Conservation (phyloP, 2,888 invertebrate genomes). For the Dasypogon diadema region DNA sequence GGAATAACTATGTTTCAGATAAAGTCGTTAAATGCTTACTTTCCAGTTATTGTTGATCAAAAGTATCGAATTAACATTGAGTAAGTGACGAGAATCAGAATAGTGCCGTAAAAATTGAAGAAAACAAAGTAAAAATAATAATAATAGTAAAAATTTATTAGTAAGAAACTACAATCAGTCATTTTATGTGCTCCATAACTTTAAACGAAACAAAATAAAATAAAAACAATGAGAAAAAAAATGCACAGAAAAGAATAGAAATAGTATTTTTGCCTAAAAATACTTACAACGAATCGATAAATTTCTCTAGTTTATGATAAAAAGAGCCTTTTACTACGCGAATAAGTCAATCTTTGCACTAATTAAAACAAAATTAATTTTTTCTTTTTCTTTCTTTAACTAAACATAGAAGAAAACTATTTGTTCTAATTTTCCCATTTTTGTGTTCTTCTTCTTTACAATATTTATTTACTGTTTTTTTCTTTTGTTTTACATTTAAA, state of each 20-base stretch:
- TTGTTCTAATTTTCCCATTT: neutral
- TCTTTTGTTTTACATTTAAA: slow-evolving; percentile 11
- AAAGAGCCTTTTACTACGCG: neutral
- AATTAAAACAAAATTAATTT: neutral
- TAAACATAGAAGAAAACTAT: neutral
- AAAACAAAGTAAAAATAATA: neutral
- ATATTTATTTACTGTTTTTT: neutral
- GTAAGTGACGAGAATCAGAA: no score
- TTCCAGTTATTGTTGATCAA: no score
- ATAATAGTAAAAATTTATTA: slow-evolving; percentile 50
- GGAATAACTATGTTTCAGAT: no score
- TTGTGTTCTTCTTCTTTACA: neutral
- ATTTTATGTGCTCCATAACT: slow-evolving; percentile 44
- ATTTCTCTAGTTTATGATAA: slow-evolving; percentile 29
- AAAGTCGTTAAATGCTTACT: no score
- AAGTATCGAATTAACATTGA: no score
- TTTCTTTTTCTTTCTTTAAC: neutral
- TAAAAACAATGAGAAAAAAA: slow-evolving; percentile 41
- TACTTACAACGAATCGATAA: slow-evolving; percentile 33
- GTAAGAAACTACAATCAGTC: slow-evolving; percentile 52
- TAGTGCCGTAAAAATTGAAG: no score
- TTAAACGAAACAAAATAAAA: slow-evolving; percentile 39
- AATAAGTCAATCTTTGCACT: slow-evolving; percentile 4
- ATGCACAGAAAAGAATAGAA: slow-evolving; percentile 46
- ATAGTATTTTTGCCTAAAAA: slow-evolving; percentile 35